Conservation (phyloP, 2,797 vertebrate genomes). For the Parauchenoglanis punctatus region DNA sequence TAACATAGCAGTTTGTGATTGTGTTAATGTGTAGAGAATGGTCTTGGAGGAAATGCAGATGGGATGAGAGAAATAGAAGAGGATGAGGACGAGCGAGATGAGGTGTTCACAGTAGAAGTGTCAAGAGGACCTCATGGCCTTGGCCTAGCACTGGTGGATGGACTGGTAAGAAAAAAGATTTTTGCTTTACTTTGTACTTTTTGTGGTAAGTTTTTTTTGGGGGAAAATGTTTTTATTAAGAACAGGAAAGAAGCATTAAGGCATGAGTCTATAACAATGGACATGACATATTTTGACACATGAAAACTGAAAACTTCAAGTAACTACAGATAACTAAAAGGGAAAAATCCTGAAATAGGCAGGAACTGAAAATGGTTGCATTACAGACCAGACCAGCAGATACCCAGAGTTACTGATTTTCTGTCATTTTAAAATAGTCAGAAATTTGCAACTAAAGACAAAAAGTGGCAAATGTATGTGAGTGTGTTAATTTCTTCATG, state of each 20-base stretch:
- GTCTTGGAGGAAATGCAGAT: constrained; percentile 45
- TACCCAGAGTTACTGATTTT: background rate
- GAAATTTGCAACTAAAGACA: background rate
- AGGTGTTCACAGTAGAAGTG: constrained; percentile 76
- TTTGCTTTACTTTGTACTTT: background rate
- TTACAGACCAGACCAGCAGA: background rate
- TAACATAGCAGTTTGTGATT: background rate
- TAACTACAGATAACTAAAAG: background rate
- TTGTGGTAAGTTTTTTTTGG: background rate
- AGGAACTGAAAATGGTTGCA: background rate
- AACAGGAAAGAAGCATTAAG: background rate
- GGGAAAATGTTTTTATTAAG: background rate
- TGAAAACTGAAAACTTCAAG: background rate
- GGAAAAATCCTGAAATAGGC: background rate
- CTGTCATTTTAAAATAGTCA: background rate
- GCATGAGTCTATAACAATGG: background rate
- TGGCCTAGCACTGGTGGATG: constrained; percentile 78
- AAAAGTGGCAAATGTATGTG: background rate
- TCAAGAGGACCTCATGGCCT: constrained; percentile 74
- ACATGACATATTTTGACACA: background rate
- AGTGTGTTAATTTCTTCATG: background rate
- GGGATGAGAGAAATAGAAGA: constrained; percentile 40
- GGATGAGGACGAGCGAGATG: constrained; percentile 67
- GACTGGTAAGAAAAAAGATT: constrained; percentile 62
- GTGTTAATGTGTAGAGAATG: constrained; percentile 29